Evolutionary conservation across 2,113 vertebrate species (phyloP).

Genomic region (Microcebus tavaratra): DNA sequence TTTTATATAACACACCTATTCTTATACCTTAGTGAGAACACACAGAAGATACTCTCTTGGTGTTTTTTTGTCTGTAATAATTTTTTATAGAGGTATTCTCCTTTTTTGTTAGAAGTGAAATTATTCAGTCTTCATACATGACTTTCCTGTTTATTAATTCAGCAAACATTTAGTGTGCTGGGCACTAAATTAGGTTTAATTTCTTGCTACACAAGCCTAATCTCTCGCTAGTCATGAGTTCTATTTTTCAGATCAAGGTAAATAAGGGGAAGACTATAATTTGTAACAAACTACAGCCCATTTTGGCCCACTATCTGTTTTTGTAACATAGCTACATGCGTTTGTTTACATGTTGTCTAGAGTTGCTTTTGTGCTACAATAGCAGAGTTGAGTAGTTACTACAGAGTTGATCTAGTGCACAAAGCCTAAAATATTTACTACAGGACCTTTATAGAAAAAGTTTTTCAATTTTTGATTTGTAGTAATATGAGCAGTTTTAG

Average conservation of each 20-base stretch:
- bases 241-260: neutral
- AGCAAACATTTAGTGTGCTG: neutral
- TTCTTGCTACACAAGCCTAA: neutral
- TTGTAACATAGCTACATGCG: neutral
- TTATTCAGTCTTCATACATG: neutral
- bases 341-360: neutral
- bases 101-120: neutral
- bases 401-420: neutral
- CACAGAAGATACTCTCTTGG: neutral
- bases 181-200: neutral
- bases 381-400: neutral
- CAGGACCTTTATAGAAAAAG: neutral
- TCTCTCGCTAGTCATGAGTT: neutral
- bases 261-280: neutral
- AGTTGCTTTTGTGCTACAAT: neutral
- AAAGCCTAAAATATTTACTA: neutral
- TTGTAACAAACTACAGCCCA: neutral
- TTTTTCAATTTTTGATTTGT: neutral
- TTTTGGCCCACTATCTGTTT: neutral
- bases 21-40: conserved; percentile 21
- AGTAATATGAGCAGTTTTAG: neutral
- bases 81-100: neutral
- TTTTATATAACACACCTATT: conserved; percentile 19
- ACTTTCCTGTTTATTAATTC: conserved; percentile 25
- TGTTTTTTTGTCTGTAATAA: neutral